Conservation (phyloP, 2,888 invertebrate genomes). For the Eupithecia vulgata region DNA sequence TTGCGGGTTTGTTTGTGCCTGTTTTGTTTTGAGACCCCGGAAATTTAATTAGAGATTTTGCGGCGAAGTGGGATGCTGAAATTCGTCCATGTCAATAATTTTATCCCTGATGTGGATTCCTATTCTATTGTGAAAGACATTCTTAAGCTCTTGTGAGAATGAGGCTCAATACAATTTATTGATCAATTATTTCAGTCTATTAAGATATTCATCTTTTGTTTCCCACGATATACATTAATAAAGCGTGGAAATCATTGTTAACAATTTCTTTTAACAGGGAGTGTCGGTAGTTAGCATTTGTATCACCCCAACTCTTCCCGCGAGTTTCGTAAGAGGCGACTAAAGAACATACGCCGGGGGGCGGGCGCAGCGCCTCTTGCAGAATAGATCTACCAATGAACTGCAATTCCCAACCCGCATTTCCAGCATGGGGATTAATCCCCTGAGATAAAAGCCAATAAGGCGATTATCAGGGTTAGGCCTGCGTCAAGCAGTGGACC, state of each 20-base stretch:
- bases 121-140: neutral
- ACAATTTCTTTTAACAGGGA: too few species aligned
- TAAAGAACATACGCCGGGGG: too few species aligned
- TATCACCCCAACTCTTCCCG: too few species aligned
- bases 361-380: too few species aligned
- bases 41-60: conserved; percentile 59
- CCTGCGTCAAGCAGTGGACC: too few species aligned
- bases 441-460: too few species aligned
- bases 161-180: neutral
- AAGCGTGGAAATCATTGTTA: neutral
- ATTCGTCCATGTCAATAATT: conserved; percentile 22
- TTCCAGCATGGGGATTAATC: too few species aligned
- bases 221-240: neutral
- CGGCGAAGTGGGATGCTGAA: conserved; percentile 22
- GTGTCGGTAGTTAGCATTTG: too few species aligned
- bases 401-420: too few species aligned
- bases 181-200: neutral
- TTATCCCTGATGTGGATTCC: neutral
- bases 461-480: too few species aligned
- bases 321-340: too few species aligned
- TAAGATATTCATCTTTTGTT: neutral
- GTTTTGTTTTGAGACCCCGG: conserved; percentile 49
- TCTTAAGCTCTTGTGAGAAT: neutral
- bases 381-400: too few species aligned
- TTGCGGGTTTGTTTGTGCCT: conserved; percentile 52